Evolutionary conservation across 1,140 invertebrate genomes (phyloP).

Genomic region (Drosophila lacteicornis): DNA sequence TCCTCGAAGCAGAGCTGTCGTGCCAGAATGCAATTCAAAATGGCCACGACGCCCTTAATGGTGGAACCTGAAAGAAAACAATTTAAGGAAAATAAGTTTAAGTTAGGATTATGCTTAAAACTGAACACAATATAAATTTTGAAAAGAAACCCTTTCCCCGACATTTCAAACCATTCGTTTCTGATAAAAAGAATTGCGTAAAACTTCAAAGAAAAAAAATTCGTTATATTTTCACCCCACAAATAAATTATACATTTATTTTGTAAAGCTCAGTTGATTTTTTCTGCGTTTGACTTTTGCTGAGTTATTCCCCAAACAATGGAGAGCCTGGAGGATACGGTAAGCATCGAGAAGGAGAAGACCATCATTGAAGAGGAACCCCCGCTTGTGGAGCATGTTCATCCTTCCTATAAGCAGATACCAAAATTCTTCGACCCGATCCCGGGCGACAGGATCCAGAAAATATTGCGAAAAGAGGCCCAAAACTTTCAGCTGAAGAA

Average conservation of each 20-base stretch:
- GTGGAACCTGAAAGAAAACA: conserved; percentile 88
- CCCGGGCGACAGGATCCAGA: conserved; percentile 91
- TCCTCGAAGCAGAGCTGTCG: conserved; percentile 94
- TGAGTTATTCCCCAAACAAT: conserved; percentile 16
- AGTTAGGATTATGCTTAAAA: not conserved
- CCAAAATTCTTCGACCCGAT: conserved; percentile 93
- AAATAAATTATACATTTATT: not conserved
- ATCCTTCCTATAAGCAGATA: conserved; percentile 85
- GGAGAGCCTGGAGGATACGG: conserved; percentile 43
- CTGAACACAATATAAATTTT: not conserved
- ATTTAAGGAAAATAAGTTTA: not conserved
- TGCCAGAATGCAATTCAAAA: conserved; percentile 93
- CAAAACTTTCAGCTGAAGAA: conserved; percentile 93
- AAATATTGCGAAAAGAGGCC: conserved; percentile 94
- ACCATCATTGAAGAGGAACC: conserved; percentile 46
- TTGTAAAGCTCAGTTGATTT: not conserved
- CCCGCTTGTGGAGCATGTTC: conserved; percentile 7
- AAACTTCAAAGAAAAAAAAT: not conserved
- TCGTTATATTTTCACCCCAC: not conserved
- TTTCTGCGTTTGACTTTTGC: not conserved
- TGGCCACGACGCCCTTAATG: conserved; percentile 90
- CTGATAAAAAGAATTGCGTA: not conserved
- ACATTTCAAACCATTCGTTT: too few species aligned
- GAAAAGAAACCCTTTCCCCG: not conserved
- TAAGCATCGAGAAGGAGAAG: conserved; percentile 26